phyloP scores from a whole-genome alignment of 1,140 invertebrate species.

The Drosophila triauraria region DNA sequence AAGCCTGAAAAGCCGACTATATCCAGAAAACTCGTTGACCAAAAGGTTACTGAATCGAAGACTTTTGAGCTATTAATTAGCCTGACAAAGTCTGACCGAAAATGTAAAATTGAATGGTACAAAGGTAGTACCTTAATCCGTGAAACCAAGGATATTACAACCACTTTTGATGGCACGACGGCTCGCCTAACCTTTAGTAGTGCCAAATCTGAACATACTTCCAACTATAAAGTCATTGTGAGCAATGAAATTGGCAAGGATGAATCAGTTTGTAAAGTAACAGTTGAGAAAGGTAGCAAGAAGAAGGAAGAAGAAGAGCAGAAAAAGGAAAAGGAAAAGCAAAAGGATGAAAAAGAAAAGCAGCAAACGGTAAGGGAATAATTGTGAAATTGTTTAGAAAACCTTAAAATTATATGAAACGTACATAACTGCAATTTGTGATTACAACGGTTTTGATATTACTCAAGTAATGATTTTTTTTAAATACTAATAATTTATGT shows the following conservation, averaged over 20 bases:
- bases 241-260: constrained; percentile 93
- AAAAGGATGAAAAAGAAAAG: constrained; percentile 61
- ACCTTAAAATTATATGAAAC: background rate
- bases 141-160: constrained; percentile 89
- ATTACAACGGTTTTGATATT: background rate
- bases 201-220: constrained; percentile 89
- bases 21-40: constrained; percentile 89
- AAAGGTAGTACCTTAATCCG: constrained; percentile 91
- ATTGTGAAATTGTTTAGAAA: constrained; percentile 1
- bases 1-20: constrained; percentile 88
- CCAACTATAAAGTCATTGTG: constrained; percentile 92
- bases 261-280: constrained; percentile 91
- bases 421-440: background rate
- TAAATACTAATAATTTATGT: background rate
- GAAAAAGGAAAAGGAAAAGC: constrained; percentile 80
- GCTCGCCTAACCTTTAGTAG: constrained; percentile 91
- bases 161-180: constrained; percentile 92
- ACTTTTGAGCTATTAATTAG: constrained; percentile 91
- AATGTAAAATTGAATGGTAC: constrained; percentile 94
- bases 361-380: constrained; percentile 64
- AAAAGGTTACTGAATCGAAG: constrained; percentile 91
- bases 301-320: constrained; percentile 79
- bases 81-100: constrained; percentile 90
- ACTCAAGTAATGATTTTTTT: background rate
- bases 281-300: constrained; percentile 86